Conservation (phyloP, 2,113 vertebrate species). For the Ophiodon elongatus region DNA sequence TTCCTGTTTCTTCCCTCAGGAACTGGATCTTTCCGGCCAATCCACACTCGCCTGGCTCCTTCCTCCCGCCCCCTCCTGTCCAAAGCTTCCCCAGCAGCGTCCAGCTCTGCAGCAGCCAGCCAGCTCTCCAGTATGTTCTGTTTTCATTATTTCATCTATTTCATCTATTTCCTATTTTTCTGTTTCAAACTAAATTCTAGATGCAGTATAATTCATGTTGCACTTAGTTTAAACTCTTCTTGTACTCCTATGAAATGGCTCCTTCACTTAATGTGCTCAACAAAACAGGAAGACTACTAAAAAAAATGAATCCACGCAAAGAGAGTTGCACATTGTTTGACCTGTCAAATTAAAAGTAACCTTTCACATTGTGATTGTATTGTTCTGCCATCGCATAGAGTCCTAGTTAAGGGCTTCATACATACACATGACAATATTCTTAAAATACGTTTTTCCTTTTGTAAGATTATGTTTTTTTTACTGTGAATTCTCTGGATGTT, state of each 20-base stretch:
- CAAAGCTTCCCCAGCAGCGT: slow-evolving; percentile 85
- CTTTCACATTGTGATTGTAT: not conserved
- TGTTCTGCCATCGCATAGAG: not conserved
- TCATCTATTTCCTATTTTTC: not conserved
- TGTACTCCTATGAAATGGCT: not conserved
- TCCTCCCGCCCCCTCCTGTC: slow-evolving; percentile 88
- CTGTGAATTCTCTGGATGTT: not conserved
- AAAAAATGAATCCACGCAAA: not conserved
- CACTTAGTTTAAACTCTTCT: not conserved
- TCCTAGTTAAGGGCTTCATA: not conserved
- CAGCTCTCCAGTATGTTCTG: slow-evolving; percentile 89
- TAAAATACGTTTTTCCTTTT: not conserved
- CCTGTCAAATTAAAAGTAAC: not conserved
- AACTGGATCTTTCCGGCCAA: slow-evolving; percentile 96
- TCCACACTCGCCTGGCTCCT: slow-evolving; percentile 91
- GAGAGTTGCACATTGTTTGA: not conserved
- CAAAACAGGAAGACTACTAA: not conserved
- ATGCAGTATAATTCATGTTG: not conserved
- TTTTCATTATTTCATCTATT: slow-evolving; percentile 10
- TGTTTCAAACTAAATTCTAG: not conserved
- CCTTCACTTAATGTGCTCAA: not conserved
- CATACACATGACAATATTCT: not conserved
- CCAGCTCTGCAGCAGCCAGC: slow-evolving; percentile 69
- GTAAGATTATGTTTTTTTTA: not conserved
- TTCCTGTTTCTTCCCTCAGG: slow-evolving; percentile 77